A percentile compares a stretch with the other conserved stretches of the same genome.
These are phyloP conservation scores for Anthophora plumipes DNA, from an alignment of 2,888 invertebrate species.

Conservation along the genomic window DNA sequence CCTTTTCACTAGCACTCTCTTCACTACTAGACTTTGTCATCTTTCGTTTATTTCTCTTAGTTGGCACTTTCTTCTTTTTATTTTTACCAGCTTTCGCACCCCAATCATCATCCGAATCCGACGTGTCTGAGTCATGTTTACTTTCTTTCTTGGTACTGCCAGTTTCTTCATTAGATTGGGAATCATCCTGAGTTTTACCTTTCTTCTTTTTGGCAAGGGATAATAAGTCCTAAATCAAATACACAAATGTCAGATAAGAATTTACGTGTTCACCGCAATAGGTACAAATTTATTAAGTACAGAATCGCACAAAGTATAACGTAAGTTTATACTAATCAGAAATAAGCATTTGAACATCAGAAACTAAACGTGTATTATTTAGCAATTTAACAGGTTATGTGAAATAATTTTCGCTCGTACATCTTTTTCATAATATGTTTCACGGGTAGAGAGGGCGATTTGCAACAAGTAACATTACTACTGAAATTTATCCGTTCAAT, in stretches of 20 bases:
- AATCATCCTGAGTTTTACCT: constrained; percentile 84
- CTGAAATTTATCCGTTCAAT: neutral
- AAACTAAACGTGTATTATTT: constrained; percentile 9
- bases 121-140: constrained; percentile 85
- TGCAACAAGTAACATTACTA: neutral
- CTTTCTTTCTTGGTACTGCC: constrained; percentile 76
- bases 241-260: constrained; percentile 10
- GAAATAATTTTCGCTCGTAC: constrained; percentile 30
- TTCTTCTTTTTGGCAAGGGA: constrained; percentile 93
- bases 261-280: neutral
- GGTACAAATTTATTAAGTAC: neutral
- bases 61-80: constrained; percentile 82
- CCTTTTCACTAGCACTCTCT: constrained; percentile 83
- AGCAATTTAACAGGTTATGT: constrained; percentile 49
- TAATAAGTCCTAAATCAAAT: constrained; percentile 89
- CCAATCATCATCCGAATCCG: constrained; percentile 86
- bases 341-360: neutral
- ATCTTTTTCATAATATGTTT: neutral
- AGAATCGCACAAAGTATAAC: neutral
- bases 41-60: constrained; percentile 84
- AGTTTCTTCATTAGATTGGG: constrained; percentile 79
- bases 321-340: neutral
- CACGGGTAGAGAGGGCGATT: neutral
- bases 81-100: constrained; percentile 83
- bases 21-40: constrained; percentile 85